A percentile compares a stretch with the other conserved stretches of the same genome.
Conservation (phyloP, 2,888 invertebrate genomes). For the Koerneria pararmatus region DNA sequence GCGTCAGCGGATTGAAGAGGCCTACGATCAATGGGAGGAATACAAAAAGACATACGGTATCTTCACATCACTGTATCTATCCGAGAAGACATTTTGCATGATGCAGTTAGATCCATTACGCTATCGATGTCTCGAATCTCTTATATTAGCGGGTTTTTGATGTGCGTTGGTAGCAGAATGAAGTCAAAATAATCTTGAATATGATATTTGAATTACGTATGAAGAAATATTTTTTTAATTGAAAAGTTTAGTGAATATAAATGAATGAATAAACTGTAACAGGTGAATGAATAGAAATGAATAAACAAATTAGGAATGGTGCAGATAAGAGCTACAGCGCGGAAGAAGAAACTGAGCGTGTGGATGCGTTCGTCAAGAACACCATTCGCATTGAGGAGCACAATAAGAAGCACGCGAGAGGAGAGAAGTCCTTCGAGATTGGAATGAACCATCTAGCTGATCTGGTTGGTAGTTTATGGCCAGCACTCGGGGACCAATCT, state of each 20-base stretch:
- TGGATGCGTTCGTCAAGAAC: slow-evolving; percentile 56
- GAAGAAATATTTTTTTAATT: too few species aligned
- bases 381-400: slow-evolving; percentile 46
- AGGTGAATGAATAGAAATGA: neutral
- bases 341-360: slow-evolving; percentile 46
- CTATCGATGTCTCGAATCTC: too few species aligned
- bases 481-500: neutral
- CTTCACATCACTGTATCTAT: neutral
- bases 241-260: too few species aligned
- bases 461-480: slow-evolving; percentile 31
- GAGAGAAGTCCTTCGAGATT: slow-evolving; percentile 45
- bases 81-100: too few species aligned
- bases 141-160: too few species aligned
- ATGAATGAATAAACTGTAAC: too few species aligned
- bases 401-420: slow-evolving; percentile 47
- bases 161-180: too few species aligned
- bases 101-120: too few species aligned
- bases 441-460: slow-evolving; percentile 55
- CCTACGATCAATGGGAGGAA: slow-evolving; percentile 51
- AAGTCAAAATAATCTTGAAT: too few species aligned
- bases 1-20: slow-evolving; percentile 38
- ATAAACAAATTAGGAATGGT: slow-evolving; percentile 15
- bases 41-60: slow-evolving; percentile 51
- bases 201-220: too few species aligned
- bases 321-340: slow-evolving; percentile 48